Conservation (phyloP, 2,888 invertebrate species). For the Coelinius sp. region DNA sequence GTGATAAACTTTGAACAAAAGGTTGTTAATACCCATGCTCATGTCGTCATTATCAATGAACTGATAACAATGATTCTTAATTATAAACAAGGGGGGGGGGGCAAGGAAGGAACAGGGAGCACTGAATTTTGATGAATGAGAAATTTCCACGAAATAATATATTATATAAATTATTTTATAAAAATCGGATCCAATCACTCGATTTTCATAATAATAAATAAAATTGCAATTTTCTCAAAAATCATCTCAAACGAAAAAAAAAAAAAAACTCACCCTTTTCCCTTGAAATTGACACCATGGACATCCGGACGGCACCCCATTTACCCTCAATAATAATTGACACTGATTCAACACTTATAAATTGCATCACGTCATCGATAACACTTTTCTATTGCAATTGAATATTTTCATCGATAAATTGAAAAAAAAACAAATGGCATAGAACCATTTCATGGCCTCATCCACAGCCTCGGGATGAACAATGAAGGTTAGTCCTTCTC, state of each 20-base stretch:
- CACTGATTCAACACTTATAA: constrained; percentile 6
- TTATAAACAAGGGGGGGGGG: too few species aligned
- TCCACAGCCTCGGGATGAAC: not conserved
- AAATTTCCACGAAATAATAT: too few species aligned
- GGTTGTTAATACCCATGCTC: too few species aligned
- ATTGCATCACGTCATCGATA: not conserved
- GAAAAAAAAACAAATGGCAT: not conserved
- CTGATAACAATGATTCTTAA: too few species aligned
- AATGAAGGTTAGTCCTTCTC: not conserved
- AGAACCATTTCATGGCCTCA: not conserved
- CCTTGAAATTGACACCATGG: constrained; percentile 47
- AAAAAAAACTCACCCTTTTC: constrained; percentile 49
- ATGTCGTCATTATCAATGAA: too few species aligned
- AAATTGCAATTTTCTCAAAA: not conserved
- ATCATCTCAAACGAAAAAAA: not conserved
- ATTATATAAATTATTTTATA: too few species aligned
- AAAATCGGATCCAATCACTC: too few species aligned
- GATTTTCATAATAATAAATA: not conserved
- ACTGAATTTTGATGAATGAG: too few species aligned
- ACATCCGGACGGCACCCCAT: constrained; percentile 54
- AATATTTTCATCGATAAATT: not conserved
- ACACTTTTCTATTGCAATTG: not conserved
- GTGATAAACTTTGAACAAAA: too few species aligned
- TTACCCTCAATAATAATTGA: constrained; percentile 45
- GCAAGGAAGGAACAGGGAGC: too few species aligned